Conservation (phyloP, 2,797 vertebrate genomes). For the Bovichtus diacanthus region DNA sequence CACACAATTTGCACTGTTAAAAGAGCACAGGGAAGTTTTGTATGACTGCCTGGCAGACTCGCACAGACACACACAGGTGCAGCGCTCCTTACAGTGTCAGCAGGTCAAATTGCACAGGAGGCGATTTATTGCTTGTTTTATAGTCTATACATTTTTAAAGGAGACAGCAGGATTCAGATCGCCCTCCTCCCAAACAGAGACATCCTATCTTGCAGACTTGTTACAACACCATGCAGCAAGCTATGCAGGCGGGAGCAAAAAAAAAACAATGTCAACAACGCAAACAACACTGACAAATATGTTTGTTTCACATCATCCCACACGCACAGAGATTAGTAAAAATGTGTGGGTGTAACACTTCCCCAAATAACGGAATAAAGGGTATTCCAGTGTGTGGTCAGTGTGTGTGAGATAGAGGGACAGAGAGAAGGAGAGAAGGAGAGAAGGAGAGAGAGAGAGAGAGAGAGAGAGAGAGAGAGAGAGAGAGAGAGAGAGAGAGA, state of each 20-base stretch:
- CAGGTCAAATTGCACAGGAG: slow-evolving; percentile 23
- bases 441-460: background rate
- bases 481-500: background rate
- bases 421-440: background rate
- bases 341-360: slow-evolving; percentile 36
- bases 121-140: slow-evolving; percentile 43
- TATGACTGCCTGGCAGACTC: background rate
- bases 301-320: slow-evolving; percentile 20
- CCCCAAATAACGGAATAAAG: slow-evolving; percentile 19
- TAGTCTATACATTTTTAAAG: slow-evolving; percentile 65
- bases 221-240: slow-evolving; percentile 74
- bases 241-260: slow-evolving; percentile 29
- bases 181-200: slow-evolving; percentile 19
- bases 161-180: slow-evolving; percentile 36
- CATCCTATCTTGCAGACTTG: slow-evolving; percentile 66
- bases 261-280: slow-evolving; percentile 44
- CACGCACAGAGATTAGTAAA: slow-evolving; percentile 22
- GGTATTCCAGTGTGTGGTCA: slow-evolving; percentile 2
- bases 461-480: slow-evolving; percentile 1
- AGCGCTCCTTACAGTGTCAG: slow-evolving; percentile 36
- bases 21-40: slow-evolving; percentile 8
- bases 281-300: slow-evolving; percentile 41
- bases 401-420: slow-evolving; percentile 16
- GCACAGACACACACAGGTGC: slow-evolving; percentile 1
- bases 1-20: background rate